Evolutionary conservation across 2,797 vertebrate genomes (phyloP).

Genomic region (Thaleichthys pacificus): DNA sequence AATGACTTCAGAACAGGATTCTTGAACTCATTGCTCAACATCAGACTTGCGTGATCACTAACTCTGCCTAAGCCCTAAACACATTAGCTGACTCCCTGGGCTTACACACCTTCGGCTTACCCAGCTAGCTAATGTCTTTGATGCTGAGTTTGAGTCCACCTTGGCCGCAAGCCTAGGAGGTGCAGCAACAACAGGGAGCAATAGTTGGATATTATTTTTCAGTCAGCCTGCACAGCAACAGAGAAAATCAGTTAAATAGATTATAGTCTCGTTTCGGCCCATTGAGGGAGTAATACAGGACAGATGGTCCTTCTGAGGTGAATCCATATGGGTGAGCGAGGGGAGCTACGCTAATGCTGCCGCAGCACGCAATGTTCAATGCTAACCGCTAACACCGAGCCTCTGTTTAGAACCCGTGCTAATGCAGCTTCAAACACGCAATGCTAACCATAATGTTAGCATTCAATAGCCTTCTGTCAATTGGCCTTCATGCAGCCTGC

Average conservation of each 20-base stretch:
- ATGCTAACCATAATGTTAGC: neutral
- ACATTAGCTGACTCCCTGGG: neutral
- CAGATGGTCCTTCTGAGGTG: slow-evolving; percentile 66
- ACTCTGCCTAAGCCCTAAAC: neutral
- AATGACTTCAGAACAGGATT: too few relatives aligned
- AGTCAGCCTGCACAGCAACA: slow-evolving; percentile 38
- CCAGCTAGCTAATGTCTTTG: slow-evolving; percentile 3
- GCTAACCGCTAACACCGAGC: slow-evolving; percentile 39
- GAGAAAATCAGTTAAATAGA: slow-evolving; percentile 70
- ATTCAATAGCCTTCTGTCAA: neutral
- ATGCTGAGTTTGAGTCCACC: neutral
- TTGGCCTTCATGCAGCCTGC: slow-evolving; percentile 1
- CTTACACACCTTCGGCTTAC: neutral
- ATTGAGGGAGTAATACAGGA: slow-evolving; percentile 68
- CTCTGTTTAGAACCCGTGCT: neutral
- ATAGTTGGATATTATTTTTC: slow-evolving; percentile 20
- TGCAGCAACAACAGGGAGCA: slow-evolving; percentile 7
- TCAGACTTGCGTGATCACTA: neutral
- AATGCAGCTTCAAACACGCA: neutral
- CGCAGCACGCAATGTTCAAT: slow-evolving; percentile 61
- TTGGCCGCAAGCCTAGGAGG: slow-evolving; percentile 1
- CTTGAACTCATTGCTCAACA: slow-evolving; percentile 12
- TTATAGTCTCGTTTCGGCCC: slow-evolving; percentile 61
- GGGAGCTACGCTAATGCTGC: slow-evolving; percentile 58
- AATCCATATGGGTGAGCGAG: slow-evolving; percentile 57